Evolutionary conservation across 2,797 vertebrate genomes (phyloP).

Genomic region (Iguana delicatissima): DNA sequence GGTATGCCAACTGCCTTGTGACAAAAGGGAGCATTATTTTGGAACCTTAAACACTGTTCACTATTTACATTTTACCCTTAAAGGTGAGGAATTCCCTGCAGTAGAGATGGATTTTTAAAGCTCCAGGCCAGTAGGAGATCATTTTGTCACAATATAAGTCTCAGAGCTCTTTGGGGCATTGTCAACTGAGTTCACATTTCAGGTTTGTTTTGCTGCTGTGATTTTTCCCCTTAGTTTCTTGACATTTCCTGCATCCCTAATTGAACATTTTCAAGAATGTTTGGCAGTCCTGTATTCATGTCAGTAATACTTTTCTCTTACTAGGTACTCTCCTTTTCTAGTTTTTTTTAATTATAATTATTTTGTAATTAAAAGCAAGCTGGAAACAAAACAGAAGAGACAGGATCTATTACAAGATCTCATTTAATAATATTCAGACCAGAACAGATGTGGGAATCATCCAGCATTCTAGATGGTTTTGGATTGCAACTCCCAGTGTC

Average conservation of each 20-base stretch:
- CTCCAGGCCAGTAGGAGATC: background rate
- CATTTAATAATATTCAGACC: background rate
- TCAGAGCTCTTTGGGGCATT: constrained; percentile 33
- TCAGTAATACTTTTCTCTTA: background rate
- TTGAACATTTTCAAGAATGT: constrained; percentile 20
- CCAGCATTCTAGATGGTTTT: too few species aligned
- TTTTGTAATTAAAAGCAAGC: constrained; percentile 7
- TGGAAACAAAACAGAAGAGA: background rate
- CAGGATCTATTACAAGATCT: background rate
- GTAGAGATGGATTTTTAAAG: constrained; percentile 22
- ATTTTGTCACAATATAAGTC: constrained; percentile 34
- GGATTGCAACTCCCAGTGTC: too few species aligned
- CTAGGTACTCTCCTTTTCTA: too few species aligned
- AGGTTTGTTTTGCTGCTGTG: constrained; percentile 25
- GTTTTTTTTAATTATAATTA: background rate
- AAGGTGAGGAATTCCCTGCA: constrained; percentile 26
- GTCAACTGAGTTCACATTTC: constrained; percentile 37
- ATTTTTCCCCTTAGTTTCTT: constrained; percentile 24
- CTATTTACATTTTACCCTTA: constrained; percentile 17
- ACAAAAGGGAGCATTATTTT: constrained; percentile 21
- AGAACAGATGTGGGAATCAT: background rate
- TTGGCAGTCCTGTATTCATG: background rate
- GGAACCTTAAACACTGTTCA: constrained; percentile 1
- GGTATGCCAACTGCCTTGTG: background rate
- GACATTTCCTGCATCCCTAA: constrained; percentile 7